Percentiles rank a stretch among this genome's conserved stretches.
phyloP scores from a whole-genome alignment of 2,113 vertebrate genomes.

The Tetrao urogallus region DNA sequence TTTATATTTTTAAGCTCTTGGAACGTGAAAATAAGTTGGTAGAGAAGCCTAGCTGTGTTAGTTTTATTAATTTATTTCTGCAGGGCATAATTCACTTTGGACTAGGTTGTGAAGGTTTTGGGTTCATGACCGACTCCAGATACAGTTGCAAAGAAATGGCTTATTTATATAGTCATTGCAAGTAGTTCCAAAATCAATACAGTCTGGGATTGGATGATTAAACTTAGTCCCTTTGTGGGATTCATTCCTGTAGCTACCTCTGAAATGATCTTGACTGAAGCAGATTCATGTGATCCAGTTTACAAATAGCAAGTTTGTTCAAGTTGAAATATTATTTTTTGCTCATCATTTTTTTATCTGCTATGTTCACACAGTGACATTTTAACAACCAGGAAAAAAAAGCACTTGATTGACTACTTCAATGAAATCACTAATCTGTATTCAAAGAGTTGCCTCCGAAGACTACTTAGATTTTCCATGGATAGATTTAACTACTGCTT shows the following conservation, averaged over 20 bases:
- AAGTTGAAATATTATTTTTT: constrained; percentile 79
- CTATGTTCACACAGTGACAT: constrained; percentile 75
- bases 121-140: constrained; percentile 87
- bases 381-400: constrained; percentile 69
- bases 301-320: constrained; percentile 81
- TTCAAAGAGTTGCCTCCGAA: constrained; percentile 69
- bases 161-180: constrained; percentile 90
- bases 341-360: constrained; percentile 78
- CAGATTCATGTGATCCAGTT: constrained; percentile 80
- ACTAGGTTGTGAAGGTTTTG: constrained; percentile 83
- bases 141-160: constrained; percentile 87
- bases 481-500: constrained; percentile 68
- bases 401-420: constrained; percentile 74
- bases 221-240: constrained; percentile 85
- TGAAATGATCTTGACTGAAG: constrained; percentile 78
- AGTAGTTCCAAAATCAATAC: constrained; percentile 90
- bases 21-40: constrained; percentile 89
- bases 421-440: constrained; percentile 75
- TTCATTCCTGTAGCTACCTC: constrained; percentile 80
- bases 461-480: constrained; percentile 65
- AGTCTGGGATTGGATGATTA: constrained; percentile 88
- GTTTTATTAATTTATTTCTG: constrained; percentile 92
- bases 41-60: constrained; percentile 83
- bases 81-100: constrained; percentile 87
- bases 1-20: constrained; percentile 91